A percentile compares a stretch with the other conserved stretches of the same genome.
phyloP scores from a whole-genome alignment of 2,797 vertebrate species.

The Schizopygopsis pylzovi region DNA sequence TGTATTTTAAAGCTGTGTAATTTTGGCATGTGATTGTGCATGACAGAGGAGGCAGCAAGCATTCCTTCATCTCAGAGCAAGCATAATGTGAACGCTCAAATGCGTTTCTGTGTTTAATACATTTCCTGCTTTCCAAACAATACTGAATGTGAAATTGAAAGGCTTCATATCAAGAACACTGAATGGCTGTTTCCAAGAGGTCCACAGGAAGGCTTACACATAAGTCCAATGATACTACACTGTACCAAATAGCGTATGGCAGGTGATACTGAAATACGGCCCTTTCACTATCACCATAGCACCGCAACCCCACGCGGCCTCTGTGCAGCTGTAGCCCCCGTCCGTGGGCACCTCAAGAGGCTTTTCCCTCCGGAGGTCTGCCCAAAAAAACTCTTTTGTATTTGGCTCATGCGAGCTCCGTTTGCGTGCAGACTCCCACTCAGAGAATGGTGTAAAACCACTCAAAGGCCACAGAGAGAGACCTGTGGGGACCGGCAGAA shows the following conservation, averaged over 20 bases:
- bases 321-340: slow-evolving; percentile 4
- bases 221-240: not conserved
- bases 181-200: slow-evolving; percentile 9
- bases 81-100: not conserved
- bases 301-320: not conserved
- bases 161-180: not conserved
- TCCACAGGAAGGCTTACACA: slow-evolving; percentile 3
- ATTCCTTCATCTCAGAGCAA: not conserved
- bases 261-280: not conserved
- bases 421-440: slow-evolving; percentile 26
- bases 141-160: not conserved
- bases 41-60: not conserved
- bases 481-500: not conserved
- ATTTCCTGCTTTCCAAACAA: not conserved
- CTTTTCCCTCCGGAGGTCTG: no score
- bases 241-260: not conserved
- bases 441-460: slow-evolving; percentile 20
- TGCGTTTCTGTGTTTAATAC: not conserved
- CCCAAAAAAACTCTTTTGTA: slow-evolving; percentile 11
- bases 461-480: not conserved
- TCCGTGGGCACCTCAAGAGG: slow-evolving; percentile 22
- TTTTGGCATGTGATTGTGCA: slow-evolving; percentile 3
- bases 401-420: not conserved
- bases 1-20: slow-evolving; percentile 32
- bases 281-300: slow-evolving; percentile 2